phyloP scores from a whole-genome alignment of 2,888 invertebrate genomes.

The Scaptomyza caliginosa region DNA sequence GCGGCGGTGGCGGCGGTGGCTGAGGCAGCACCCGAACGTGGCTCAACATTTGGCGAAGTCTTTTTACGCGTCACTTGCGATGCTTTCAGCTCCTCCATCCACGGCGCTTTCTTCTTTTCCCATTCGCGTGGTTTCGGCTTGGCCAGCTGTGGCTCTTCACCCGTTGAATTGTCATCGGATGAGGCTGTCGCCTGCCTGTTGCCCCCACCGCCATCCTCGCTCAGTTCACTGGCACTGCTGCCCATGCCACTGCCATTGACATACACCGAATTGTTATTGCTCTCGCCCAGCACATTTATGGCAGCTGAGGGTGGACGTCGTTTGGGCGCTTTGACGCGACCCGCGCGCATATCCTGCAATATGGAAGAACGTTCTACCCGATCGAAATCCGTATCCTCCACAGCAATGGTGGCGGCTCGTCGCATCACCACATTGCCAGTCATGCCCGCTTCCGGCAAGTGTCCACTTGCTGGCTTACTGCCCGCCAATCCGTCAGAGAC shows the following conservation, averaged over 20 bases:
- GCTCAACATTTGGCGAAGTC: constrained; percentile 81
- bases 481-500: constrained; percentile 85
- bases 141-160: constrained; percentile 84
- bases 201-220: constrained; percentile 58
- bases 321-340: constrained; percentile 86
- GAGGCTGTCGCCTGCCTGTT: constrained; percentile 60
- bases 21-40: constrained; percentile 53
- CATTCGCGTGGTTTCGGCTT: constrained; percentile 88
- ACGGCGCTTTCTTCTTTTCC: constrained; percentile 90
- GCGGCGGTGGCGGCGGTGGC: no score
- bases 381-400: constrained; percentile 86
- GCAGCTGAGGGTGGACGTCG: constrained; percentile 87
- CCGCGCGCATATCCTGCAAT: constrained; percentile 88
- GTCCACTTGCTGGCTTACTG: constrained; percentile 83
- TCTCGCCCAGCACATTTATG: constrained; percentile 81
- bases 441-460: constrained; percentile 66
- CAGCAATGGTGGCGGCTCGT: constrained; percentile 79
- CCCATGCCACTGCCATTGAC: constrained; percentile 79
- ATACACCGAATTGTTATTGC: constrained; percentile 81
- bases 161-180: constrained; percentile 80
- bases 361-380: constrained; percentile 87
- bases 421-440: constrained; percentile 74
- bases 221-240: constrained; percentile 68
- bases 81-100: constrained; percentile 92
- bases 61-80: constrained; percentile 86